These are phyloP conservation scores for Limonius californicus DNA, from an alignment of 1,140 invertebrate species.

Conservation along the genomic window DNA sequence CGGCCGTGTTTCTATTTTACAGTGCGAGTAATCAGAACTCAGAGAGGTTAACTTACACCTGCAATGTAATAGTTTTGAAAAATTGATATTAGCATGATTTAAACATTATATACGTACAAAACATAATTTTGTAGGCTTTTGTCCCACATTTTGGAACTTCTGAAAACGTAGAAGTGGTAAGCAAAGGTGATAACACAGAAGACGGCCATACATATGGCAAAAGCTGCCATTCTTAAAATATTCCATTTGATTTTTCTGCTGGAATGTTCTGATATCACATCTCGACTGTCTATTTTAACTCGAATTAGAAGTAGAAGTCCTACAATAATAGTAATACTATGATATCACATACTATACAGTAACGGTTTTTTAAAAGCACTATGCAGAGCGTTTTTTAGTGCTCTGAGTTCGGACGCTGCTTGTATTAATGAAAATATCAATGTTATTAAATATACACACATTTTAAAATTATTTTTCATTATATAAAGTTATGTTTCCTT, in stretches of 20 bases:
- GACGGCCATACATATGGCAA: slow-evolving; percentile 67
- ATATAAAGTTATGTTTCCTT: too few relatives aligned
- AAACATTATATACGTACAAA: slow-evolving; percentile 65
- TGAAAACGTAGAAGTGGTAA: slow-evolving; percentile 77
- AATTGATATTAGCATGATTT: too few relatives aligned
- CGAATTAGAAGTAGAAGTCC: slow-evolving; percentile 71
- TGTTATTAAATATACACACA: too few relatives aligned
- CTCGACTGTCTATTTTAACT: slow-evolving; percentile 73
- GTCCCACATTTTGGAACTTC: slow-evolving; percentile 68
- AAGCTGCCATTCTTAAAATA: slow-evolving; percentile 75
- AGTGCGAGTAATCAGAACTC: slow-evolving; percentile 52
- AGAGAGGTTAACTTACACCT: slow-evolving; percentile 60
- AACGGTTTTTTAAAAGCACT: too few relatives aligned
- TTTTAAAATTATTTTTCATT: too few relatives aligned
- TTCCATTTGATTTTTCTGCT: slow-evolving; percentile 78
- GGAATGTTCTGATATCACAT: slow-evolving; percentile 76
- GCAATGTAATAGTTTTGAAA: too few relatives aligned
- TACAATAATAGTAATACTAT: too few relatives aligned
- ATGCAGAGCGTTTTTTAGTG: too few relatives aligned
- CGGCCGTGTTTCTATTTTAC: slow-evolving; percentile 65
- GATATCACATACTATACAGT: too few relatives aligned
- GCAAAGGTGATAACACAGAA: slow-evolving; percentile 75
- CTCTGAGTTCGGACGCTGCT: too few relatives aligned
- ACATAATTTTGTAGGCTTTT: slow-evolving; percentile 72
- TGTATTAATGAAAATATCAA: too few relatives aligned